Conservation (phyloP, 2,888 invertebrate genomes). For the Nephrotoma flavescens region DNA sequence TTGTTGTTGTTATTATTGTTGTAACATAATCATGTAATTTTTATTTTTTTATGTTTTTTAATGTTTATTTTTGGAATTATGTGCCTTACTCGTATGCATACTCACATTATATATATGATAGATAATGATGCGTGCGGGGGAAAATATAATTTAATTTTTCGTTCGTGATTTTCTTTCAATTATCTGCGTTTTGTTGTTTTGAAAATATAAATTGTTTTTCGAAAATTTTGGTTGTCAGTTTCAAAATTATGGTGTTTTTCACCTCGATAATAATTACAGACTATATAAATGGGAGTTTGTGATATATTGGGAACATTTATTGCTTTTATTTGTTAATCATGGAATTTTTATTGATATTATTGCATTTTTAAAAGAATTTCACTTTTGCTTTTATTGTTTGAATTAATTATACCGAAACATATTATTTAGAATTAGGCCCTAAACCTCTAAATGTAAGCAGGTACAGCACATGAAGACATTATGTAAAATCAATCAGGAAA, state of each 20-base stretch:
- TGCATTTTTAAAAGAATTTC: too few species aligned
- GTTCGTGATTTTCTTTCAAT: not conserved
- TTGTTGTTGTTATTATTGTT: constrained; percentile 1
- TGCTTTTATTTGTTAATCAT: too few species aligned
- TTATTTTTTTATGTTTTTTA: not conserved
- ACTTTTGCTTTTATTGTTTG: too few species aligned
- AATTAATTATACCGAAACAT: too few species aligned
- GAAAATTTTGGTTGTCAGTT: not conserved
- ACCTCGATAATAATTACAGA: not conserved
- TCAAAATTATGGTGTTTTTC: not conserved
- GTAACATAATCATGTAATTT: not conserved
- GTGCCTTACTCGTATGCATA: not conserved
- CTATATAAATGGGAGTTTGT: too few species aligned
- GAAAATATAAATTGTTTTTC: not conserved
- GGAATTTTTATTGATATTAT: too few species aligned
- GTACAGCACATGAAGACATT: too few species aligned
- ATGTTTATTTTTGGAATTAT: not conserved
- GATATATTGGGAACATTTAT: too few species aligned
- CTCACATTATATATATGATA: not conserved
- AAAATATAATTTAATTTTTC: not conserved
- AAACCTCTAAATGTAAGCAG: too few species aligned
- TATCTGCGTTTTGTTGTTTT: not conserved
- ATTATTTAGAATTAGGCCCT: too few species aligned
- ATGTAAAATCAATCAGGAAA: too few species aligned
- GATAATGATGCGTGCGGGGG: not conserved